A percentile compares a stretch with the other conserved stretches of the same genome.
These are phyloP conservation scores for Accipiter virgatus DNA, from an alignment of 2,113 vertebrate genomes.

Conservation along the genomic window DNA sequence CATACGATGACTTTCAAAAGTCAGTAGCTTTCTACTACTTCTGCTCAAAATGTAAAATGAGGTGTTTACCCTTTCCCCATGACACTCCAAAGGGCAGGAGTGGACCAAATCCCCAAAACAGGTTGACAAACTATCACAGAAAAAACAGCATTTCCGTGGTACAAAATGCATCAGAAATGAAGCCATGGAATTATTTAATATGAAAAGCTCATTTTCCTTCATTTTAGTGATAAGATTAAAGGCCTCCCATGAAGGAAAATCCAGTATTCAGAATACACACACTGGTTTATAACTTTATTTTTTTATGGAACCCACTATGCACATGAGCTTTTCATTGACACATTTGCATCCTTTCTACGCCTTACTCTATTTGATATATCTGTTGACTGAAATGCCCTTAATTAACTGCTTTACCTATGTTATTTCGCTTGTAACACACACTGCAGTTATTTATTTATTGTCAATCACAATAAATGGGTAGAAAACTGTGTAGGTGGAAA, in stretches of 20 bases:
- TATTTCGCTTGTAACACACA: constrained; percentile 3
- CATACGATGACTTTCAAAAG: constrained; percentile 13
- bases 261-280: not conserved
- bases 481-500: not conserved
- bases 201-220: not conserved
- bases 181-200: not conserved
- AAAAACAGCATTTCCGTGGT: not conserved
- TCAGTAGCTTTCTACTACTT: not conserved
- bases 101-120: not conserved
- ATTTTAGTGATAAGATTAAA: not conserved
- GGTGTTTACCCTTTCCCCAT: not conserved
- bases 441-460: constrained; percentile 13
- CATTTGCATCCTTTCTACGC: not conserved
- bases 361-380: not conserved
- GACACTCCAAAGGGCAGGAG: not conserved
- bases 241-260: not conserved
- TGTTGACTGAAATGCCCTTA: not conserved
- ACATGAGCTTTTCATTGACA: not conserved
- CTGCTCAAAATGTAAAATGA: not conserved
- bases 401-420: not conserved
- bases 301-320: not conserved
- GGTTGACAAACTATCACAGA: not conserved
- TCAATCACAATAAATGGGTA: not conserved
- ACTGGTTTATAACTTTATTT: not conserved
- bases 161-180: not conserved